Conservation (phyloP, 2,888 invertebrate genomes). For the Habrosyne pyritoides region DNA sequence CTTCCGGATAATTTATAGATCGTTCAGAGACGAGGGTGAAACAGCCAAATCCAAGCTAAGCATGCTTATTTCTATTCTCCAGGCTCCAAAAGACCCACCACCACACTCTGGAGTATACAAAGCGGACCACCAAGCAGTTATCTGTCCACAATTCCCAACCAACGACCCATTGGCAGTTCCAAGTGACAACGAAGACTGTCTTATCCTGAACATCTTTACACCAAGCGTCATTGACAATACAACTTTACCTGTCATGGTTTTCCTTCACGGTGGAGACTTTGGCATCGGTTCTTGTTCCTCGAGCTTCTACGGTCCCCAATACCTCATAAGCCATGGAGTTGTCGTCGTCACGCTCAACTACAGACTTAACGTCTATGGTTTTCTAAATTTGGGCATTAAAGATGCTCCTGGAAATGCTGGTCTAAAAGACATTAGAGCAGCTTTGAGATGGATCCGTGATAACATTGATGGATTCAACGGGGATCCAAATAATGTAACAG, state of each 20-base stretch:
- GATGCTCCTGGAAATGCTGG: slow-evolving; percentile 79
- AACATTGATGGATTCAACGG: slow-evolving; percentile 70
- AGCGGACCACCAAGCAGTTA: slow-evolving; percentile 61
- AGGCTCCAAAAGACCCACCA: slow-evolving; percentile 66
- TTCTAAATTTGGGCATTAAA: slow-evolving; percentile 64
- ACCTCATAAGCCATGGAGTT: slow-evolving; percentile 67
- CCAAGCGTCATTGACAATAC: slow-evolving; percentile 49
- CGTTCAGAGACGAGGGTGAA: too few relatives aligned
- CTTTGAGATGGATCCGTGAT: slow-evolving; percentile 70
- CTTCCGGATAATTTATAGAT: too few relatives aligned
- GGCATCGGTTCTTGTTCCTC: slow-evolving; percentile 72
- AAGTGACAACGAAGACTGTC: slow-evolving; percentile 76
- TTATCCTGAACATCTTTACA: slow-evolving; percentile 71
- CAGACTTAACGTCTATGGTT: slow-evolving; percentile 75
- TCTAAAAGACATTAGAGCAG: slow-evolving; percentile 73
- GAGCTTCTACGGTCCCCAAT: slow-evolving; percentile 72
- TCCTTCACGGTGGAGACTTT: slow-evolving; percentile 79
- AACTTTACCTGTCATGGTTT: slow-evolving; percentile 71
- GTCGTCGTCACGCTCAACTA: slow-evolving; percentile 79
- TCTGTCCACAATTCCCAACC: slow-evolving; percentile 71
- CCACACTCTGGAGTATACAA: slow-evolving; percentile 58
- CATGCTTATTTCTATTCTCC: slow-evolving; percentile 24
- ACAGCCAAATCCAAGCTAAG: too few relatives aligned
- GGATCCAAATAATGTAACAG: slow-evolving; percentile 70
- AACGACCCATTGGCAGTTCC: slow-evolving; percentile 66